Conservation (phyloP, 37 sponge, comb jelly and placozoan genomes). For the Cladorhizidae sp. region DNA sequence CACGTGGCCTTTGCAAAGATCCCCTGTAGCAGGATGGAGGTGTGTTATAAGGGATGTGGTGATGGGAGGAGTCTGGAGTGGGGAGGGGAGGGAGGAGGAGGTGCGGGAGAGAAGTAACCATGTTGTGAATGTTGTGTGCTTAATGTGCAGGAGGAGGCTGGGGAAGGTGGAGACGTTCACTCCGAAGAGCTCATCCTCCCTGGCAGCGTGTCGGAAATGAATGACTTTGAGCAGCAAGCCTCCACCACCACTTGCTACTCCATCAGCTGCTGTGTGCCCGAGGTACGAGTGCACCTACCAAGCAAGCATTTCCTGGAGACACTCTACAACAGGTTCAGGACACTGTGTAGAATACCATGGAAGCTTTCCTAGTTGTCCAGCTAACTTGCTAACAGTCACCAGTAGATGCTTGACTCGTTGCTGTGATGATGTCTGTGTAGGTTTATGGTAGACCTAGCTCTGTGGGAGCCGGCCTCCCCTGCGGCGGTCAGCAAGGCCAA, state of each 20-base stretch:
- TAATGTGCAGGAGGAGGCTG: conserved; percentile 8
- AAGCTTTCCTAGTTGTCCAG: too few relatives aligned
- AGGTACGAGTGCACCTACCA: conserved; percentile 62
- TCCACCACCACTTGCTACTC: conserved; percentile 13
- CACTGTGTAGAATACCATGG: too few relatives aligned
- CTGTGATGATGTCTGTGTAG: conserved; percentile 26
- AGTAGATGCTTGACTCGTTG: too few relatives aligned
- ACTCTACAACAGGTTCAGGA: conserved; percentile 70
- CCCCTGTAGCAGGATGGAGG: too few relatives aligned
- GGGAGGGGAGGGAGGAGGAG: not conserved
- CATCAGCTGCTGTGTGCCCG: conserved; percentile 36
- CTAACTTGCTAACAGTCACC: too few relatives aligned
- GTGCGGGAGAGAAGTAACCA: not conserved
- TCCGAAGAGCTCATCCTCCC: conserved; percentile 64
- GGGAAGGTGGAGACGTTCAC: conserved; percentile 6
- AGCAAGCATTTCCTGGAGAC: conserved; percentile 65
- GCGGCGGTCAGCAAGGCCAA: conserved; percentile 45
- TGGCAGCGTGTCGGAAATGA: conserved; percentile 62
- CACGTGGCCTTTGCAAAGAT: too few relatives aligned
- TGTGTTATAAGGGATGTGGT: not conserved
- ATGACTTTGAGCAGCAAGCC: conserved; percentile 55
- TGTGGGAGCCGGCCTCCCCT: conserved; percentile 73
- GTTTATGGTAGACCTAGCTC: conserved; percentile 54
- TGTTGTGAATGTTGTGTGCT: not conserved
- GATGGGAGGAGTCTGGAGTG: not conserved